Conservation (phyloP, 2,888 invertebrate genomes). For the Eupsilia transversa region DNA sequence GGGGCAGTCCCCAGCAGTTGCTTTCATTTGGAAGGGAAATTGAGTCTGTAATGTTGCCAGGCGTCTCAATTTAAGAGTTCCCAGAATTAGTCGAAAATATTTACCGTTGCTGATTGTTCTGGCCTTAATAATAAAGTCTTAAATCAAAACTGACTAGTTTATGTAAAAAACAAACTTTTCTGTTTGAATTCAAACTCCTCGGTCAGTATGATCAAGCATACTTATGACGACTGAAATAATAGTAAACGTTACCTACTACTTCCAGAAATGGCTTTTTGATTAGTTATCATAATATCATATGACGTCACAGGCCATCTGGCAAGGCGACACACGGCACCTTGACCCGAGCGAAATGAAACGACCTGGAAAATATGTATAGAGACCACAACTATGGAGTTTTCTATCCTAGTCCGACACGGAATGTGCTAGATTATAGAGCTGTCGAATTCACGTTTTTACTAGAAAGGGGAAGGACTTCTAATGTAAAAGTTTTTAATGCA, state of each 20-base stretch:
- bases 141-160: too few relatives aligned
- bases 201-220: background rate
- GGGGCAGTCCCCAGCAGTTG: background rate
- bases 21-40: conserved; percentile 8
- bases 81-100: conserved; percentile 2
- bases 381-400: conserved; percentile 26
- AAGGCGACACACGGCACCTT: conserved; percentile 34
- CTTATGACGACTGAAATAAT: background rate
- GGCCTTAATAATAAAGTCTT: too few relatives aligned
- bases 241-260: background rate
- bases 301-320: conserved; percentile 39
- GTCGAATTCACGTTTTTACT: background rate
- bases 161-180: too few relatives aligned
- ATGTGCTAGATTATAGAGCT: conserved; percentile 19
- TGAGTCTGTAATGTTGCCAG: background rate
- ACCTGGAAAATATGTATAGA: conserved; percentile 41
- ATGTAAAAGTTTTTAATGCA: background rate
- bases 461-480: background rate
- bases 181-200: background rate
- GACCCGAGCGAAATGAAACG: conserved; percentile 41
- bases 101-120: conserved; percentile 2
- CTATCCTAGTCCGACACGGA: conserved; percentile 2
- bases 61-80: background rate
- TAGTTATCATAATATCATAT: conserved; percentile 18
- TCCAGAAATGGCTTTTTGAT: conserved; percentile 25